Base-by-base conservation (phyloP, 2,113 vertebrate genomes). In the Thalassoma bifasciatum region DNA sequence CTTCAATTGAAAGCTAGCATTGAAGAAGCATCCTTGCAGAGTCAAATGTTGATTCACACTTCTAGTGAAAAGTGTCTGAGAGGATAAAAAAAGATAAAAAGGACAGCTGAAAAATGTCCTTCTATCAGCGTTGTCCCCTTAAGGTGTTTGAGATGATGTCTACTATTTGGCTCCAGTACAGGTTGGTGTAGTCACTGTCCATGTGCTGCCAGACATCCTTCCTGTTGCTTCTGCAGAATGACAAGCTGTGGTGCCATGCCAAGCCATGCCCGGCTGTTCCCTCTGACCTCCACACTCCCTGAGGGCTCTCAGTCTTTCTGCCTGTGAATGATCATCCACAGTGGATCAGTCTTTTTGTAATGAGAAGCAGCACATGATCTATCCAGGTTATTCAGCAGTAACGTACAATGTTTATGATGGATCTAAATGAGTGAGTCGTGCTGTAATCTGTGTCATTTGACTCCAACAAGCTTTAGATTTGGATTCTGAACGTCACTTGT, bases 261-360 rank as follows among this genome's bases (percentile, higher is more conserved):
- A 87, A 51, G 42, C 67, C 62, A 37, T 63, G 73, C 62, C 79
- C 44, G 40, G 30, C 62, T 77, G 63, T 57, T 85, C 46, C 59
- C 61, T 72, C 70, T 86, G 86, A 88, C 86, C 81, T 77, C 21
- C 72, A 21, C 59, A 49, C 77, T 77, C 77, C 66, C 59, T 52
- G 5, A 17, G 57, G 54, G 67, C 58, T 59, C 40, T 40, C 38
- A 16, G 65, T 50, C 26, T 36, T 62, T 66, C 61, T 37, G 70
- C 66, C 79, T 34, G 68, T 84, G 57, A 79, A 79, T 66, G 67
- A 84, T 61, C 64, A 51, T 69, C 47, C 72, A 52, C 44, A 49
- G 64, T 77, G 73, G 57, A 82, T 73, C 64, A 40, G 85, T 73
- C 52, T 86, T 69, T 73, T 59, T 72, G 73, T 85, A 83, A 86